Percentiles rank a stretch among this genome's conserved stretches.
These are phyloP conservation scores for Progne subis DNA, from an alignment of 2,113 vertebrate species.

Conservation along the genomic window DNA sequence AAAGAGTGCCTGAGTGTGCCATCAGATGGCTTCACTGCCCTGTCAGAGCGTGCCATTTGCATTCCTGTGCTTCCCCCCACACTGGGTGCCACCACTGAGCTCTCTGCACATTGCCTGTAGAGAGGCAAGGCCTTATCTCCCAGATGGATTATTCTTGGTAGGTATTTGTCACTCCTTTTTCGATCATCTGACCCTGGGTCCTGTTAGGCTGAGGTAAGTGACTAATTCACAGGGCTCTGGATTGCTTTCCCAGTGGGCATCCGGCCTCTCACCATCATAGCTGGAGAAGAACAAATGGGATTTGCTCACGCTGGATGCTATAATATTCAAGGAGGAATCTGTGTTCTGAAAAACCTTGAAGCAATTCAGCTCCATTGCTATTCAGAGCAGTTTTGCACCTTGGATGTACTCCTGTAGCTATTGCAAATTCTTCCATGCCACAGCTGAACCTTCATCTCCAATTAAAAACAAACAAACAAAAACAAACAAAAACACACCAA, in stretches of 20 bases:
- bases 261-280: background rate
- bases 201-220: background rate
- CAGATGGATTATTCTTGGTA: background rate
- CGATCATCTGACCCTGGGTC: background rate
- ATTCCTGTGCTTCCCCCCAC: background rate
- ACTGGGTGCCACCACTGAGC: background rate
- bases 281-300: background rate
- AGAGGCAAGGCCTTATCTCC: background rate
- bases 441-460: background rate
- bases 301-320: background rate
- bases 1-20: background rate
- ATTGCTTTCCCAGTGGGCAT: background rate
- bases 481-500: background rate
- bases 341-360: background rate
- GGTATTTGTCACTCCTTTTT: background rate
- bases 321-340: background rate
- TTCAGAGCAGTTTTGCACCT: background rate
- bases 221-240: background rate
- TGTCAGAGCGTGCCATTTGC: background rate
- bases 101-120: background rate
- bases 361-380: background rate
- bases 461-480: background rate
- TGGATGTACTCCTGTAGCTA: background rate
- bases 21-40: background rate
- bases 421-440: background rate